Conservation (phyloP, 2,888 invertebrate genomes). For the Drosophila borealis region DNA sequence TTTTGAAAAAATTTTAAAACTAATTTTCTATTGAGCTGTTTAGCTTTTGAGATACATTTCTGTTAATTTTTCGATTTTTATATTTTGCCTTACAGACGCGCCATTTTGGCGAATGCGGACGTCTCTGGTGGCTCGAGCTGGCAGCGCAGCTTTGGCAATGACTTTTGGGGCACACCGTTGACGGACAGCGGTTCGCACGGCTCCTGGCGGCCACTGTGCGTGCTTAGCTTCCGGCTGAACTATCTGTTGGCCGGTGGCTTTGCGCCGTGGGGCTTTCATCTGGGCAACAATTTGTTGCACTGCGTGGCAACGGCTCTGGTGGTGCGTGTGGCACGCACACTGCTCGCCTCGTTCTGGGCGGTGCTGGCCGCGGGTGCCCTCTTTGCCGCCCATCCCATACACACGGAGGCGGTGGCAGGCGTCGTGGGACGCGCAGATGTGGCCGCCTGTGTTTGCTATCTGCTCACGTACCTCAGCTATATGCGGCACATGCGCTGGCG, state of each 20-base stretch:
- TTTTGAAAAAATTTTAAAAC: too few species aligned
- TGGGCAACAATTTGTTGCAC: constrained; percentile 94
- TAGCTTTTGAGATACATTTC: not conserved
- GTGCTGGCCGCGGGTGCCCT: constrained; percentile 92
- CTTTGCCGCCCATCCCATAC: constrained; percentile 98
- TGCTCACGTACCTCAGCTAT: constrained; percentile 94
- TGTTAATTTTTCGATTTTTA: not conserved
- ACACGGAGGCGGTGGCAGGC: constrained; percentile 98
- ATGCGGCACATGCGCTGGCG: constrained; percentile 90
- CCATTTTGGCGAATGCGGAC: constrained; percentile 97
- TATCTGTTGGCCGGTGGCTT: constrained; percentile 91
- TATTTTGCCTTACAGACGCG: constrained; percentile 90
- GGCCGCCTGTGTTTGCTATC: constrained; percentile 95
- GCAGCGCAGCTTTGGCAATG: constrained; percentile 93
- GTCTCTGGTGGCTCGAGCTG: constrained; percentile 93
- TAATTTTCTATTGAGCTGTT: too few species aligned
- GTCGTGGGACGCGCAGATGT: constrained; percentile 98
- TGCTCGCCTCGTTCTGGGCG: constrained; percentile 89
- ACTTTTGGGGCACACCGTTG: constrained; percentile 99
- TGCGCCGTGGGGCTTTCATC: constrained; percentile 93
- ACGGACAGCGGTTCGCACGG: constrained; percentile 97
- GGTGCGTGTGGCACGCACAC: constrained; percentile 90
- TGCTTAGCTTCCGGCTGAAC: constrained; percentile 94
- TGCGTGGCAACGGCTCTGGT: constrained; percentile 93
- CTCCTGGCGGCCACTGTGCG: constrained; percentile 97